A percentile compares a stretch with the other conserved stretches of the same genome.
Conservation (phyloP, 2,888 invertebrate genomes). For the Mythimna ferrago region DNA sequence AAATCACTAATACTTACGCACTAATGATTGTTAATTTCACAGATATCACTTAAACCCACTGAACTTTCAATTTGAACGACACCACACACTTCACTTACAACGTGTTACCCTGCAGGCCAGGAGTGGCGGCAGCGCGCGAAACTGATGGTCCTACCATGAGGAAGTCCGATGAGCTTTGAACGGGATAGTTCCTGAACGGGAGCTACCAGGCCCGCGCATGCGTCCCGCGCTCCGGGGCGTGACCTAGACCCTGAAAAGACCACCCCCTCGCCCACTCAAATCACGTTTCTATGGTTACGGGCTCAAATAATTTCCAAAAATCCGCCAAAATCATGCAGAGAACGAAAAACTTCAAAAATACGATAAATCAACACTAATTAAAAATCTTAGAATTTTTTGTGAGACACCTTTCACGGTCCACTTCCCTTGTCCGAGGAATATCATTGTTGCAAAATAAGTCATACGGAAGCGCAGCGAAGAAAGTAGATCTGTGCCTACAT, state of each 20-base stretch:
- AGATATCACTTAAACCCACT: slow-evolving; percentile 34
- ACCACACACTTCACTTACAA: slow-evolving; percentile 50
- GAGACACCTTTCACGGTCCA: neutral
- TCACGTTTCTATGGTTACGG: slow-evolving; percentile 81
- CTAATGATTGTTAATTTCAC: slow-evolving; percentile 24
- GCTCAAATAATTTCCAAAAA: slow-evolving; percentile 69
- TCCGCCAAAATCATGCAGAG: slow-evolving; percentile 48
- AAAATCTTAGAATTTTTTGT: neutral
- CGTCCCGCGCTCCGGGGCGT: slow-evolving; percentile 84
- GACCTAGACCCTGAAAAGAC: slow-evolving; percentile 90
- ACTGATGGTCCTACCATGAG: slow-evolving; percentile 70
- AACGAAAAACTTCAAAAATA: slow-evolving; percentile 1
- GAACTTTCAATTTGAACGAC: slow-evolving; percentile 13
- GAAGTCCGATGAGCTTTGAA: slow-evolving; percentile 80
- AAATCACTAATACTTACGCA: slow-evolving; percentile 30
- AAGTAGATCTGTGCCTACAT: slow-evolving; percentile 74
- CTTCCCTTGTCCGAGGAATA: slow-evolving; percentile 5
- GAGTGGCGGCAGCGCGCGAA: slow-evolving; percentile 44
- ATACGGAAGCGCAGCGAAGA: slow-evolving; percentile 73
- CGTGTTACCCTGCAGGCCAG: slow-evolving; percentile 16
- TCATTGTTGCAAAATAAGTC: slow-evolving; percentile 63
- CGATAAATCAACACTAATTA: neutral
- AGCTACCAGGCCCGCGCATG: slow-evolving; percentile 80
- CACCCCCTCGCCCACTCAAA: slow-evolving; percentile 86
- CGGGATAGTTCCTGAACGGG: slow-evolving; percentile 73